These are phyloP conservation scores for Leptinotarsa haldemani DNA, from an alignment of 2,888 invertebrate genomes.

Conservation along the genomic window DNA sequence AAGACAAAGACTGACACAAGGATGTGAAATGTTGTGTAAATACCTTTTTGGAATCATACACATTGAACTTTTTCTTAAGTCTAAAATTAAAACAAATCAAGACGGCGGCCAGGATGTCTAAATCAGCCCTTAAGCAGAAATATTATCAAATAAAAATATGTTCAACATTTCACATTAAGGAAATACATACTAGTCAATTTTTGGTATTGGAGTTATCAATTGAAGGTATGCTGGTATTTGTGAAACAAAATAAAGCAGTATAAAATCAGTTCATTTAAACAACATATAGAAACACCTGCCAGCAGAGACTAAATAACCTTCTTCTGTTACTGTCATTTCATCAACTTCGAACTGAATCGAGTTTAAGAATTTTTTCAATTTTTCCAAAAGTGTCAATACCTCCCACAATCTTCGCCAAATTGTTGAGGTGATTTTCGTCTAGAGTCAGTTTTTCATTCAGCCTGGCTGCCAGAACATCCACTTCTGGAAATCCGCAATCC, in stretches of 20 bases:
- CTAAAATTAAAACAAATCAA: too few species aligned
- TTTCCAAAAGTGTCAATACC: constrained; percentile 26
- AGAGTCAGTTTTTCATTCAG: constrained; percentile 65
- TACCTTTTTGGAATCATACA: too few species aligned
- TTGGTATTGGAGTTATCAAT: too few species aligned
- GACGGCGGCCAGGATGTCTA: too few species aligned
- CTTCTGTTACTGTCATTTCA: neutral
- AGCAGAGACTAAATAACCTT: neutral
- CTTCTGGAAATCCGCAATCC: constrained; percentile 69
- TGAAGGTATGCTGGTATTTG: too few species aligned
- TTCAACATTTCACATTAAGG: too few species aligned
- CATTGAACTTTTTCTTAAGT: too few species aligned
- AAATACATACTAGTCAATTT: too few species aligned
- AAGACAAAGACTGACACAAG: too few species aligned
- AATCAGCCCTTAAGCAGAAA: too few species aligned
- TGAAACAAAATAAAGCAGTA: neutral
- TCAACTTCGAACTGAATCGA: constrained; percentile 1
- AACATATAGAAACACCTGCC: neutral
- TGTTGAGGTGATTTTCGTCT: constrained; percentile 66
- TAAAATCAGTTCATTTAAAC: neutral
- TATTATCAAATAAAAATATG: too few species aligned
- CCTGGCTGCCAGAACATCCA: constrained; percentile 63
- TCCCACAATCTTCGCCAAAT: constrained; percentile 68
- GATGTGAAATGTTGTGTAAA: too few species aligned
- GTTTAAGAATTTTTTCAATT: constrained; percentile 8